These are phyloP conservation scores for Trinorchestia longiramus DNA, from an alignment of 1,140 invertebrate species.

Conservation along the genomic window DNA sequence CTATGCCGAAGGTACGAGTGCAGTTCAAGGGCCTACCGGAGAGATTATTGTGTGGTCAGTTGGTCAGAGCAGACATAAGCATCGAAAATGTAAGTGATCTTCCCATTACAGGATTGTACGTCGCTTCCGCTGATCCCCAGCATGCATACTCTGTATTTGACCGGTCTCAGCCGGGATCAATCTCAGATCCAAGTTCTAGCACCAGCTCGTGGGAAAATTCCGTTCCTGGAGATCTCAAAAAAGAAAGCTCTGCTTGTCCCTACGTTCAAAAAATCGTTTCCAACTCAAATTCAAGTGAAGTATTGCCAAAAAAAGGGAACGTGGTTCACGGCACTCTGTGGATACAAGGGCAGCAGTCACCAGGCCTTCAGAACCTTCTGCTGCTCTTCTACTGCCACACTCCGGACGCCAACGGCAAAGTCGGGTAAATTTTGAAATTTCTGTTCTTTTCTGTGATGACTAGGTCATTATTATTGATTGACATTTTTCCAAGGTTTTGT, in stretches of 20 bases:
- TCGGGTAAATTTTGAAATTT: neutral
- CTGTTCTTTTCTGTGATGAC: neutral
- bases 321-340: conserved; percentile 1
- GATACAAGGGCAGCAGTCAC: neutral
- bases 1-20: conserved; percentile 71
- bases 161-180: conserved; percentile 25
- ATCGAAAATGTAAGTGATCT: conserved; percentile 61
- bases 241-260: neutral
- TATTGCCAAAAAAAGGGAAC: neutral
- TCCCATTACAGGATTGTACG: conserved; percentile 59
- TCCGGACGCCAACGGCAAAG: neutral
- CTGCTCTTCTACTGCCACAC: conserved; percentile 32
- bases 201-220: neutral
- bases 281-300: neutral
- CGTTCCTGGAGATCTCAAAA: neutral
- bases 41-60: conserved; percentile 60
- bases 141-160: conserved; percentile 56
- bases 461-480: neutral
- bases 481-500: neutral
- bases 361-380: conserved; percentile 9
- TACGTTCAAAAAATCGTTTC: neutral
- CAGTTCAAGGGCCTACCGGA: conserved; percentile 58
- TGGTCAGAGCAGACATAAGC: conserved; percentile 57
- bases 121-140: conserved; percentile 62
- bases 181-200: neutral